Base-by-base conservation (phyloP, 2,888 invertebrate genomes). In the Diploptera punctata region DNA sequence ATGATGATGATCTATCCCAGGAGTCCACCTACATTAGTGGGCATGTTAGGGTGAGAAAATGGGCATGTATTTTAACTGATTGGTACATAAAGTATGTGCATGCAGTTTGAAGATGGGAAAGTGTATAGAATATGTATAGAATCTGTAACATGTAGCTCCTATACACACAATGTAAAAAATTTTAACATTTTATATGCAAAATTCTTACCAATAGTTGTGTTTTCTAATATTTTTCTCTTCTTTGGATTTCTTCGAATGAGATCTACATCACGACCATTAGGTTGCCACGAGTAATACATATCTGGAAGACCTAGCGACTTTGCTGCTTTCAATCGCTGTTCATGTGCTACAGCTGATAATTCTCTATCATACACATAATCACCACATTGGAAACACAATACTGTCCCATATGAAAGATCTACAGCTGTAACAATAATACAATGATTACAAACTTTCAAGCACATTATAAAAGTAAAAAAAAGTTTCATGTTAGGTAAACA, bases 341-440 rank as follows among this genome's bases (percentile, higher is more conserved):
- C 78, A 68, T 82, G 80, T 43, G 84, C 82, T 70, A 87, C 82
- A 26, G 80, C 79, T 72, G 86, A 81, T 67, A 87, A 81, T 77
- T 94, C 92, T 74, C 88, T 84, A 81, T 96, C 95, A 83, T 97
- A 98, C 67, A 97, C 91, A 82, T 96, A 98, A 82, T 98, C 98
- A 75, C 91, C 90, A 82, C 99, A 99, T 79, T 90, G 89, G 80
- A 91, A 91, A 83, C 99, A 99, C 82, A 92, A 92, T 10, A 98
- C 87, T 81, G 94, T 93, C 57, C 98, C 98, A 83, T 94, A 95
- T 70, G 89, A 89, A 67, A 98, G 84, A 81, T 98, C 98, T 78
- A 98, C 88, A 73, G 95, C 93, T 87, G 79, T 1, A 73, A 72
- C 74, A 54, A 57, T n/a, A n/a, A n/a, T n/a, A n/a, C n/a, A n/a